Evolutionary conservation across 2,113 vertebrate species (phyloP).

Genomic region (Paralichthys olivaceus): DNA sequence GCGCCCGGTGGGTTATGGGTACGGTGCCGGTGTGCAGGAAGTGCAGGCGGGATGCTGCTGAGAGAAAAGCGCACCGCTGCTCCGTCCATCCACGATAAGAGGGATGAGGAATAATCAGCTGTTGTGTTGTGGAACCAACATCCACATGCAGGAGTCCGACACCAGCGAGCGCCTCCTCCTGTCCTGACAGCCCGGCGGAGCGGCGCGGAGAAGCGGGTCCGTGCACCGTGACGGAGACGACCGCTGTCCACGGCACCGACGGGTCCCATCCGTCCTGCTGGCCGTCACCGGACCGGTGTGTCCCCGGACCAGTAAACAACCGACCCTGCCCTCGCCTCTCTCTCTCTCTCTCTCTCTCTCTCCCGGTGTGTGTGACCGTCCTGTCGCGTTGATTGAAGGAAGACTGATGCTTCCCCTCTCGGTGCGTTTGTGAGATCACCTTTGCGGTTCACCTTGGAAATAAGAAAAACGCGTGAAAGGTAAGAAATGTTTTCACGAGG

Average conservation of each 20-base stretch:
- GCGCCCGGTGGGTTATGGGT: not conserved
- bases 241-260: slow-evolving; percentile 35
- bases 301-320: not conserved
- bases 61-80: slow-evolving; percentile 29
- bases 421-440: slow-evolving; percentile 48
- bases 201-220: not conserved
- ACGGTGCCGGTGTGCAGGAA: slow-evolving; percentile 17
- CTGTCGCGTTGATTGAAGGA: slow-evolving; percentile 7
- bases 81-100: slow-evolving; percentile 14
- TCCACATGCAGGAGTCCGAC: slow-evolving; percentile 39
- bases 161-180: slow-evolving; percentile 33
- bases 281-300: not conserved
- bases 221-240: slow-evolving; percentile 43
- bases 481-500: slow-evolving; percentile 39
- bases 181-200: slow-evolving; percentile 51
- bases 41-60: slow-evolving; percentile 25
- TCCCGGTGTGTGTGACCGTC: not conserved
- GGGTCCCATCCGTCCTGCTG: slow-evolving; percentile 40
- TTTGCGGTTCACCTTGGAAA: slow-evolving; percentile 72
- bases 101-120: slow-evolving; percentile 17
- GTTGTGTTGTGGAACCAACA: not conserved
- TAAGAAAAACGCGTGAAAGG: slow-evolving; percentile 45
- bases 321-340: not conserved
- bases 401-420: slow-evolving; percentile 11
- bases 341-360: not conserved